Percentiles rank a stretch among this genome's conserved stretches.
Evolutionary conservation across 2,113 vertebrate species (phyloP).

Genomic region (Rhynchopsitta pachyrhyncha): DNA sequence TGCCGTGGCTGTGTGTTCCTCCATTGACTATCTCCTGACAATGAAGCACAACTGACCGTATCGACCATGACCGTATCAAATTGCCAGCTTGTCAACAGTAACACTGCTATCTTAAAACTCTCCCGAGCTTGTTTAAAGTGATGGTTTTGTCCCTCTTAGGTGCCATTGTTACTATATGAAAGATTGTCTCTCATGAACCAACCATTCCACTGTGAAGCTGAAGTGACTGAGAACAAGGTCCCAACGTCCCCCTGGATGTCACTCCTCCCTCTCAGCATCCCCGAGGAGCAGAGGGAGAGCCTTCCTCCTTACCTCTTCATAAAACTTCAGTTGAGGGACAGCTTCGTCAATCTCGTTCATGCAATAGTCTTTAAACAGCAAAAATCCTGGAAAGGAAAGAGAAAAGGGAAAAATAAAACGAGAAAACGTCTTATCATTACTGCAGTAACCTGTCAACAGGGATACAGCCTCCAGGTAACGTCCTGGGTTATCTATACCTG

Average conservation of each 20-base stretch:
- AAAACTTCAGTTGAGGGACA: conserved; percentile 96
- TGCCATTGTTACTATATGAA: fast-evolving
- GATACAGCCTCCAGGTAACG: fast-evolving
- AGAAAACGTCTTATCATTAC: fast-evolving
- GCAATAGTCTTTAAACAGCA: conserved; percentile 97
- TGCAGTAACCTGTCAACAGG: neutral
- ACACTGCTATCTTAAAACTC: neutral
- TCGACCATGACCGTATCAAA: neutral
- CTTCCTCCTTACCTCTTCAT: conserved; percentile 87
- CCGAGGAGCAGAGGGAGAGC: fast-evolving
- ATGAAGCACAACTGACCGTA: neutral
- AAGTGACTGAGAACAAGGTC: fast-evolving
- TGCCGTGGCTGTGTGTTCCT: fast-evolving
- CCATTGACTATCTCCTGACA: fast-evolving
- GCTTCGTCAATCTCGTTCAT: conserved; percentile 94
- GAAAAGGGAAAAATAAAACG: neutral
- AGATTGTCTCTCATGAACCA: neutral
- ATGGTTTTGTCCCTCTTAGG: neutral
- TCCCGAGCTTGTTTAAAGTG: neutral
- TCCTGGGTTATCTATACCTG: fast-evolving
- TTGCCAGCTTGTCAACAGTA: neutral
- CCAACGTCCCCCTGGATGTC: fast-evolving
- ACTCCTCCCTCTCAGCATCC: neutral
- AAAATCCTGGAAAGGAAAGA: conserved; percentile 82
- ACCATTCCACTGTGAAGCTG: neutral